phyloP scores from a whole-genome alignment of 2,797 vertebrate species.

The Astyanax mexicanus region DNA sequence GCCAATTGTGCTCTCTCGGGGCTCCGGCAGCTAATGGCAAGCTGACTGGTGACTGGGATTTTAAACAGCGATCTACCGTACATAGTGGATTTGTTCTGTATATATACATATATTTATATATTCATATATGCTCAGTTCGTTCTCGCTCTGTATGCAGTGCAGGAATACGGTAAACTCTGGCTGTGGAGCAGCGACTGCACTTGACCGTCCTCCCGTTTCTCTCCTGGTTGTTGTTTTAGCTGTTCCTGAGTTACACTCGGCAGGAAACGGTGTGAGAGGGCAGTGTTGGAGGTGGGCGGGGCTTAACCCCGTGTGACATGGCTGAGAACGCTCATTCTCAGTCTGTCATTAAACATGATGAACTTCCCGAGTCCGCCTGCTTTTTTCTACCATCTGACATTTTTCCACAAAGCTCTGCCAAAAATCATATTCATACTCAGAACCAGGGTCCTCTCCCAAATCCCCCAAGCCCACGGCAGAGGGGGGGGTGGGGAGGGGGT shows the following conservation, averaged over 20 bases:
- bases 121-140: no score
- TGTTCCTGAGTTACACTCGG: slow-evolving; percentile 29
- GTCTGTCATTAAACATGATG: slow-evolving; percentile 62
- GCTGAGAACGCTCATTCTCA: slow-evolving; percentile 54
- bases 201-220: slow-evolving; percentile 16
- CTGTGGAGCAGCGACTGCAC: slow-evolving; percentile 1
- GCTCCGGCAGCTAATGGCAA: no score
- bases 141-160: no score
- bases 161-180: not conserved
- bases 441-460: slow-evolving; percentile 54
- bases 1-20: no score
- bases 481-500: slow-evolving; percentile 25
- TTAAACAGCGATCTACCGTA: no score
- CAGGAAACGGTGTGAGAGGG: slow-evolving; percentile 35
- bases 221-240: slow-evolving; percentile 18
- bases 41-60: no score
- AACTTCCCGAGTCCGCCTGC: slow-evolving; percentile 56
- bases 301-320: slow-evolving; percentile 49
- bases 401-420: slow-evolving; percentile 65
- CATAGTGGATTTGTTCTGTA: no score
- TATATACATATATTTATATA: no score
- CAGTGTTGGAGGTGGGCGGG: slow-evolving; percentile 29
- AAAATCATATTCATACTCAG: slow-evolving; percentile 63
- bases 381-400: slow-evolving; percentile 59
- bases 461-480: slow-evolving; percentile 56